phyloP scores from a whole-genome alignment of 2,888 invertebrate species.

The Sphaerophoria rueppellii region DNA sequence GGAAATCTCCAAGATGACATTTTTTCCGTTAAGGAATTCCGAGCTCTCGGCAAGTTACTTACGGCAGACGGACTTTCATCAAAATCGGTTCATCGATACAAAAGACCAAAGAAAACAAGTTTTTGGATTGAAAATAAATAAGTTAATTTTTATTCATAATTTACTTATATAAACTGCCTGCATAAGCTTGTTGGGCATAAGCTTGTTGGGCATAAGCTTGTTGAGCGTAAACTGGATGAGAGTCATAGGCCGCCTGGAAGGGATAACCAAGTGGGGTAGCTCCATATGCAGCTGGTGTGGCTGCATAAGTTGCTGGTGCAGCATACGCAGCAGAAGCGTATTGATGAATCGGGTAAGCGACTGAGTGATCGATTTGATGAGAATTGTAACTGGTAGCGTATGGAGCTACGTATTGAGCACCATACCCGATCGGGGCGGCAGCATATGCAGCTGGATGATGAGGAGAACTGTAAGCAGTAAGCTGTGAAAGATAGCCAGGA shows the following conservation, averaged over 20 bases:
- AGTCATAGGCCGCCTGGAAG: background rate
- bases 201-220: background rate
- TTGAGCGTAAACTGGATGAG: slow-evolving; percentile 6
- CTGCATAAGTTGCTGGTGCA: slow-evolving; percentile 48
- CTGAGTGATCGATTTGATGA: slow-evolving; percentile 63
- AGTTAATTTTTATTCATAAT: slow-evolving; percentile 12
- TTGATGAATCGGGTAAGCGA: slow-evolving; percentile 55
- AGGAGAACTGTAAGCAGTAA: slow-evolving; percentile 47
- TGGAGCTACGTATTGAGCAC: slow-evolving; percentile 54
- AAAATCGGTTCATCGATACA: too few species aligned
- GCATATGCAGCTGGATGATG: slow-evolving; percentile 38
- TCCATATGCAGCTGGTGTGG: slow-evolving; percentile 46
- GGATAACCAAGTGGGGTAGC: slow-evolving; percentile 29
- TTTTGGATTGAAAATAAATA: background rate
- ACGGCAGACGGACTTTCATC: too few species aligned
- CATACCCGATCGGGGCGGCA: slow-evolving; percentile 55
- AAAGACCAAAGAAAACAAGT: too few species aligned
- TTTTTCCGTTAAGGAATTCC: too few species aligned
- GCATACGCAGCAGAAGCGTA: slow-evolving; percentile 51
- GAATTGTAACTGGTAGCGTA: slow-evolving; percentile 63
- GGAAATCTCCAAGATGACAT: too few species aligned
- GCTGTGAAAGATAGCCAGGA: slow-evolving; percentile 47
- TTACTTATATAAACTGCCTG: slow-evolving; percentile 39
- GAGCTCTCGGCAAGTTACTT: too few species aligned
- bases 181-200: background rate